Evolutionary conservation across 2,888 invertebrate genomes (phyloP), one percentile per base, ranked within the genome.

Genomic region (Tetramorium bicarinatum): DNA sequence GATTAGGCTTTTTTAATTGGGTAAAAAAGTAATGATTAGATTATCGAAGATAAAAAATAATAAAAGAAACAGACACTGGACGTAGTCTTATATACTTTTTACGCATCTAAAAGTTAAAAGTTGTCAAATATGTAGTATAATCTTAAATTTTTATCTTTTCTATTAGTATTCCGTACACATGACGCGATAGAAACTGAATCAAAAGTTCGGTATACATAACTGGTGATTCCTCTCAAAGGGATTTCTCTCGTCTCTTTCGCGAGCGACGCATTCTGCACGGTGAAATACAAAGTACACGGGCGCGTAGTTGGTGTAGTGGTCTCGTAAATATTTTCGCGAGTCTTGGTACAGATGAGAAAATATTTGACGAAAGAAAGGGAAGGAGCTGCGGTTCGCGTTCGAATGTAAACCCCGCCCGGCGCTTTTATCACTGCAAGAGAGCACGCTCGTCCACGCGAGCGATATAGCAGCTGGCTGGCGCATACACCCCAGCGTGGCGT

Each of bases 401-500:
- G 66, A 66, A 66, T 21, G 52, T 76, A 66, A 66, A 25, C 54
- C 44, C 44, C 44, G 6, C 44, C 44, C 62, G 29, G 1, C 21
- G 54, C 52, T 77, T 77, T 52, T 54, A 67, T 25, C 67, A 67
- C 44, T 41, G 52, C 52, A n/a, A 67, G 67, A 41, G 77, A 75
- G 47, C 52, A 18, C 67, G 34, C 18, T 67, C 71, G 52, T 69
- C 72, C 56, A 18, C 21, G 71, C 41, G 8, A 38, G 56, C 41
- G 71, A 79, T 79, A 38, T 56, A 59, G 25, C 13, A 66, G 41
- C 47, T 56, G 41, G 18, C 67, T 47, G 47, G 34, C 29, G 21
- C 44, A 59, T 34, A 54, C 66, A 54, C 52, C 2, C 72, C 52
- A 29, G 2, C 74, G 62, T 86, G 91, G 86, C 89, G 87, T 90